Conservation (phyloP, 2,113 vertebrate species). For the Gobio gobio region DNA sequence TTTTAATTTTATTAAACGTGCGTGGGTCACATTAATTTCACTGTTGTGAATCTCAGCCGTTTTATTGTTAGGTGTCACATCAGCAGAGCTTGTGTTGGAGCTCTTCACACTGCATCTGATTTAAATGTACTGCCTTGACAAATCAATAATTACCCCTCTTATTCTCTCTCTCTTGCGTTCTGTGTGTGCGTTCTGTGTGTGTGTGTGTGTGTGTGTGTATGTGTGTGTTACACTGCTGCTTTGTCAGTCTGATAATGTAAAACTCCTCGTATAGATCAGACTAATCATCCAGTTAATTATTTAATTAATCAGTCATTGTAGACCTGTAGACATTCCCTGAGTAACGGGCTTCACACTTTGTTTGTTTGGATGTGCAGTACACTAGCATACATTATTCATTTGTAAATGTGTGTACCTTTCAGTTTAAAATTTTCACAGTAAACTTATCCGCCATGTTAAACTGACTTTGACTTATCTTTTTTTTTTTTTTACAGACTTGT, state of each 20-base stretch:
- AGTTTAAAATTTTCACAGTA: background rate
- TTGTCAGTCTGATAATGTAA: background rate
- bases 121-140: background rate
- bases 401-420: background rate
- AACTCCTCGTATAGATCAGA: background rate
- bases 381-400: background rate
- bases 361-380: background rate
- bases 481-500: slow-evolving; percentile 84
- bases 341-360: background rate
- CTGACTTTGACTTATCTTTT: slow-evolving; percentile 14
- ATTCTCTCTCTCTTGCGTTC: background rate
- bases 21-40: background rate
- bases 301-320: background rate
- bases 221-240: background rate
- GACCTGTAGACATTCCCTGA: background rate
- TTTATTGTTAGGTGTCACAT: background rate
- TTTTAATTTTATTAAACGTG: background rate
- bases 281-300: background rate
- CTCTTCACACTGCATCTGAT: background rate
- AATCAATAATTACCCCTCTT: background rate
- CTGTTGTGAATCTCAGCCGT: background rate
- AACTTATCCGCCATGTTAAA: background rate
- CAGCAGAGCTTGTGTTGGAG: background rate
- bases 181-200: background rate
- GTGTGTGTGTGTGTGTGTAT: background rate